Evolutionary conservation across 1,140 invertebrate genomes (phyloP).

Genomic region (Bombyx mandarina): DNA sequence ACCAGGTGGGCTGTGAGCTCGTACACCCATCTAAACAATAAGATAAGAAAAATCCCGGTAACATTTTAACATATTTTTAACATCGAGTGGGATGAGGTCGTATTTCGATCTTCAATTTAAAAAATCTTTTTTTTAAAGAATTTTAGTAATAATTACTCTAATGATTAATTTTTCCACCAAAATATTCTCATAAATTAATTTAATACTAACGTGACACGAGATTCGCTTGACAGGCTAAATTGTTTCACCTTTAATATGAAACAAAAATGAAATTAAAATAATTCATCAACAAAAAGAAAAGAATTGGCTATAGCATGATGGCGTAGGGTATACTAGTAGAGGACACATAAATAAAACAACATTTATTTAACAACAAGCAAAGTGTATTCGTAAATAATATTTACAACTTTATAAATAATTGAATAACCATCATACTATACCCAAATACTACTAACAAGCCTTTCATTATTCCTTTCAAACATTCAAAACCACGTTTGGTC

Average conservation of each 20-base stretch:
- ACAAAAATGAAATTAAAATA: background rate
- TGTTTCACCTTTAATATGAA: background rate
- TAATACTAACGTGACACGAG: background rate
- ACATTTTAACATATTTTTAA: too few relatives aligned
- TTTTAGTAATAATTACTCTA: too few relatives aligned
- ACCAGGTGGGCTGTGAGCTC: too few relatives aligned
- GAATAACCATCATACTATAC: slow-evolving; percentile 64
- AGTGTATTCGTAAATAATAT: slow-evolving; percentile 46
- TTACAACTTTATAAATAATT: slow-evolving; percentile 26
- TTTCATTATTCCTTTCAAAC: slow-evolving; percentile 1
- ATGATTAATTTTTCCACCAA: too few relatives aligned
- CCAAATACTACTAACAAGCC: slow-evolving; percentile 6
- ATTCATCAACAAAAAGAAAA: background rate
- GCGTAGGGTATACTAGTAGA: slow-evolving; percentile 23
- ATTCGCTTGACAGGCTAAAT: background rate
- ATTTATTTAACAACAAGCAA: slow-evolving; percentile 21
- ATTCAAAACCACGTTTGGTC: background rate
- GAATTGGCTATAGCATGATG: slow-evolving; percentile 56
- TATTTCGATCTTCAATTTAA: too few relatives aligned
- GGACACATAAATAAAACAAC: slow-evolving; percentile 52
- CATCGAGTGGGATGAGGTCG: too few relatives aligned
- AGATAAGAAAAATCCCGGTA: too few relatives aligned
- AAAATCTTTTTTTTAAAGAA: too few relatives aligned
- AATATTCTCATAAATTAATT: background rate
- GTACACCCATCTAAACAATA: too few relatives aligned